A percentile compares a stretch with the other conserved stretches of the same genome.
phyloP scores from a whole-genome alignment of 2,888 invertebrate species.

The Camptogramma bilineatum region DNA sequence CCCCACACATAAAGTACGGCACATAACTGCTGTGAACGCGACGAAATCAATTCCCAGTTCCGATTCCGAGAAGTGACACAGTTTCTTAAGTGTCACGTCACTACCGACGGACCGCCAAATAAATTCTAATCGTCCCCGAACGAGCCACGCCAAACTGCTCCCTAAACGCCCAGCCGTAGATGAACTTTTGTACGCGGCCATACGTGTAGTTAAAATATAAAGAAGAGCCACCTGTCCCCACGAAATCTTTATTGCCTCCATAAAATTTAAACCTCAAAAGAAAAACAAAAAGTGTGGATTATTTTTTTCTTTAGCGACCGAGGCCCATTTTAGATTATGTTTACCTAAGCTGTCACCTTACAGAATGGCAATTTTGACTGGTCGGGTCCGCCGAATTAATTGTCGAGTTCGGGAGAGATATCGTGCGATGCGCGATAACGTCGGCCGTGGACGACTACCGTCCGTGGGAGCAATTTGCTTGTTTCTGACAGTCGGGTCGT shows the following conservation, averaged over 20 bases:
- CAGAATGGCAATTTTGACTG: slow-evolving; percentile 84
- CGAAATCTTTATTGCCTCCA: slow-evolving; percentile 83
- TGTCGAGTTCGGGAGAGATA: slow-evolving; percentile 79
- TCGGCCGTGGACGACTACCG: slow-evolving; percentile 65
- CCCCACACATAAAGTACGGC: slow-evolving; percentile 74
- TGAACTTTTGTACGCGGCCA: slow-evolving; percentile 63
- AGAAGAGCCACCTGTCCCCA: slow-evolving; percentile 85
- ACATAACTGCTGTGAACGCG: slow-evolving; percentile 81
- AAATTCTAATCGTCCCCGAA: slow-evolving; percentile 75
- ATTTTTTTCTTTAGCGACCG: slow-evolving; percentile 74
- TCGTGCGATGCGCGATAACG: slow-evolving; percentile 78
- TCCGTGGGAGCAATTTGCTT: slow-evolving; percentile 70
- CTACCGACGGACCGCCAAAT: slow-evolving; percentile 82
- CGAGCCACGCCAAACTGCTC: slow-evolving; percentile 73
- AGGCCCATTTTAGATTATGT: slow-evolving; percentile 81
- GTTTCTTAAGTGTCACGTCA: slow-evolving; percentile 84
- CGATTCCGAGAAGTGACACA: slow-evolving; percentile 85
- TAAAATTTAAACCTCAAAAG: slow-evolving; percentile 84
- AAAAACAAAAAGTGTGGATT: slow-evolving; percentile 76
- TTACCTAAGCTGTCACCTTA: slow-evolving; percentile 85
- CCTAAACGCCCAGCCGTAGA: slow-evolving; percentile 68
- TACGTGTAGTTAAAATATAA: slow-evolving; percentile 78
- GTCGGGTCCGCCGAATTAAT: slow-evolving; percentile 78
- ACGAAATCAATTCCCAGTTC: slow-evolving; percentile 83
- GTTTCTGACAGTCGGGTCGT: slow-evolving; percentile 68